Evolutionary conservation across 2,888 invertebrate species (phyloP).

Genomic region (Steinernema hermaphroditum): DNA sequence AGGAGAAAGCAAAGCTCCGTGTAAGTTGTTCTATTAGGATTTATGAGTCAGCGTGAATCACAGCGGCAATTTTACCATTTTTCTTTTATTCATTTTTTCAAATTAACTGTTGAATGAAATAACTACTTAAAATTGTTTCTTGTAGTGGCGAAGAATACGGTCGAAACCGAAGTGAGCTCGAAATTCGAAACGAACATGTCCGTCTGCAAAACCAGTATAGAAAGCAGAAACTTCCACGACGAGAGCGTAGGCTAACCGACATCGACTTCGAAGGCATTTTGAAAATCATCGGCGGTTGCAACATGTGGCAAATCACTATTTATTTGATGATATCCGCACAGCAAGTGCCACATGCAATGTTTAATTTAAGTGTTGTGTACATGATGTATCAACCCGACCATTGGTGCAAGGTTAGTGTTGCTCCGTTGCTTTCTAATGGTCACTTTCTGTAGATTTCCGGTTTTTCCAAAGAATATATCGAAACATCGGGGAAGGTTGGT

Average conservation of each 20-base stretch:
- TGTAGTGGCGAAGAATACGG: slow-evolving; percentile 18
- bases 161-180: slow-evolving; percentile 33
- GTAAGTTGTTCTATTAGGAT: too few species aligned
- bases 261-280: slow-evolving; percentile 67
- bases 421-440: not conserved
- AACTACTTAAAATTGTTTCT: too few species aligned
- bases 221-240: slow-evolving; percentile 33
- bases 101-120: too few species aligned
- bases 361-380: slow-evolving; percentile 65
- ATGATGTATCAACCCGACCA: slow-evolving; percentile 59
- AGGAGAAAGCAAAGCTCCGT: slow-evolving; percentile 10
- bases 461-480: slow-evolving; percentile 25
- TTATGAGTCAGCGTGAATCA: too few species aligned
- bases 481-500: slow-evolving; percentile 13
- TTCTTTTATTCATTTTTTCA: too few species aligned
- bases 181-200: slow-evolving; percentile 64
- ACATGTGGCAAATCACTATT: slow-evolving; percentile 67
- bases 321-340: slow-evolving; percentile 65
- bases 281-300: slow-evolving; percentile 66
- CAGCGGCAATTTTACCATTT: too few species aligned
- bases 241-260: slow-evolving; percentile 59
- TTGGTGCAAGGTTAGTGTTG: slow-evolving; percentile 44
- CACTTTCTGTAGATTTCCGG: not conserved
- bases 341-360: slow-evolving; percentile 67
- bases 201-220: slow-evolving; percentile 62